Base-by-base conservation (phyloP, 2,113 vertebrate genomes). In the Chamaea fasciata region DNA sequence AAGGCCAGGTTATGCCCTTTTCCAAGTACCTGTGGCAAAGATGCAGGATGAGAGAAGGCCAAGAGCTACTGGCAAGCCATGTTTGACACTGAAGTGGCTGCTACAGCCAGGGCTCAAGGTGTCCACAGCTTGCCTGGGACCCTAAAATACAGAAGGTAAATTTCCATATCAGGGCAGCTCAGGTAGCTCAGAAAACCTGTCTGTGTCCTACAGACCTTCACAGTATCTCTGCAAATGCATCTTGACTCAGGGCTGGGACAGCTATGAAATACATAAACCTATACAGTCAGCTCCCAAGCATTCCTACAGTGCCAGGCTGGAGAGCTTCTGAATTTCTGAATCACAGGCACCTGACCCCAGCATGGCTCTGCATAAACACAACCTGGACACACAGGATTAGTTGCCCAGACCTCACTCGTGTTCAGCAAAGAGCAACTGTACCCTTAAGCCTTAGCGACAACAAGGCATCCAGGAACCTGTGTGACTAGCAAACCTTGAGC, bases 281-380 rank as follows among this genome's bases (percentile, higher is more conserved):
- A 8, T 31, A 33, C 8, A 77, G 63, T 8, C 31, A 56, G 41
- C 3, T 53, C 30, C 74, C 11, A 21, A 87, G 69, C 27, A 18
- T 41, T 24, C 16, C 56, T 20, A 7, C 0, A 2, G 59, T 41
- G 50, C 39, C 64, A 63, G 64, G 39, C 11, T 27, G 35, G 47
- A 49, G 31, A 1, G 2, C 16, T 33, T 75, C 30, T 71, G n/a
- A 68, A 20, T 41, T 47, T 84, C 15, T 68, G 24, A 44, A 20
- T 18, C 49, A 15, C 0, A 2, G 17, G 20, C 23, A 50, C 60
- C 37, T 0, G 0, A 50, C 2, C 33, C 37, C 52, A 70, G 33
- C 7, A 4, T 49, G 68, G 18, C 57, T 63, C 60, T 77, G 50
- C 26, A 35, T 2, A n/a, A 92, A n/a, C 20, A 53, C 67, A 86